A percentile compares a stretch with the other conserved stretches of the same genome.
These are phyloP conservation scores for Xiphophorus maculatus DNA, from an alignment of 2,113 vertebrate species.

Conservation along the genomic window DNA sequence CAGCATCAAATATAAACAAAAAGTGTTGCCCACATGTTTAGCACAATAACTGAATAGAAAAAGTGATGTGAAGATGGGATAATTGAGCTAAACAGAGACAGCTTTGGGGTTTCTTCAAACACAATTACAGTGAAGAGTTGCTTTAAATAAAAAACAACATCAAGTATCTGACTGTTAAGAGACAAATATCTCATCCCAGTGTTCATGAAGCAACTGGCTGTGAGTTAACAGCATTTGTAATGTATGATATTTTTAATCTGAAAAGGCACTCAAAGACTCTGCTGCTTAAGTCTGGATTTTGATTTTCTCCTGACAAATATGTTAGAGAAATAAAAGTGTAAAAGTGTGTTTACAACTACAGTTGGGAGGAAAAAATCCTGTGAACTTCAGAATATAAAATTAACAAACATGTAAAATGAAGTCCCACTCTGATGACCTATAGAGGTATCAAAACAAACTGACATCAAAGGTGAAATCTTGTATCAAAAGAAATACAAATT, in stretches of 20 bases:
- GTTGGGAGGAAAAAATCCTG: not conserved
- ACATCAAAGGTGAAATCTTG: no score
- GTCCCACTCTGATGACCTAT: not conserved
- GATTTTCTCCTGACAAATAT: not conserved
- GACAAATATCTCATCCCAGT: not conserved
- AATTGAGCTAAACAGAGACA: not conserved
- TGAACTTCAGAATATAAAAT: not conserved
- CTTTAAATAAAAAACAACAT: conserved; percentile 6
- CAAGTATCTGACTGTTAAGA: not conserved
- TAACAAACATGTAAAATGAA: not conserved
- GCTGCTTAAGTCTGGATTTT: not conserved
- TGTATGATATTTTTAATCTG: not conserved
- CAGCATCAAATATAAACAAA: not conserved
- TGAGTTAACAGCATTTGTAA: not conserved
- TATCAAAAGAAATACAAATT: no score
- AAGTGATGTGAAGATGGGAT: not conserved
- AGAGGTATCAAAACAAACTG: not conserved
- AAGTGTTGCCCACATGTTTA: not conserved
- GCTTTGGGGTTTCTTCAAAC: not conserved
- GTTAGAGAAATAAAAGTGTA: not conserved
- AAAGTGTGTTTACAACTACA: not conserved
- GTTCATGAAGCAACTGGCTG: not conserved
- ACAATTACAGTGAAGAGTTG: not conserved
- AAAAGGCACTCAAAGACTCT: not conserved
- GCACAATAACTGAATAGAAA: not conserved